Conservation (phyloP, 2,113 vertebrate species). For the Alethe diademata region DNA sequence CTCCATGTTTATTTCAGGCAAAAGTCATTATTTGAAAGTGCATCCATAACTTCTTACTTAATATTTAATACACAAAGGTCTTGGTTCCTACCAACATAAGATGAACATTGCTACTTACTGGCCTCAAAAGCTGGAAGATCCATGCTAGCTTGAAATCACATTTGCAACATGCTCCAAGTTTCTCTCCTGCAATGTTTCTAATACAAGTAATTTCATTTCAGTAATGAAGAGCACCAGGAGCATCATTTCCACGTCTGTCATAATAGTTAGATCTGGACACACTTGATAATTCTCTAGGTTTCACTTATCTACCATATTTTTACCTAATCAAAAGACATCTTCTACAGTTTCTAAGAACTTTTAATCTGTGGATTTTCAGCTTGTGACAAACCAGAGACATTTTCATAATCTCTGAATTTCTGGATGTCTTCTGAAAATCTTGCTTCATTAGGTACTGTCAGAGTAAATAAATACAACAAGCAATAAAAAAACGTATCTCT, state of each 20-base stretch:
- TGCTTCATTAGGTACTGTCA: background rate
- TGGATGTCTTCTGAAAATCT: background rate
- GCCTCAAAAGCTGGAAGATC: background rate
- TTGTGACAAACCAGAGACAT: background rate
- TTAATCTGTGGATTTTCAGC: background rate
- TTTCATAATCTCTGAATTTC: background rate
- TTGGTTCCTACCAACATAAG: background rate
- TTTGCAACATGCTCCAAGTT: background rate
- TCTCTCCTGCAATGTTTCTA: background rate
- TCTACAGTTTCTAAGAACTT: background rate
- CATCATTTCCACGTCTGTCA: background rate
- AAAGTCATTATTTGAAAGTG: background rate
- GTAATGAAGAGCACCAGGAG: background rate
- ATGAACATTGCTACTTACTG: background rate
- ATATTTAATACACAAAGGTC: background rate
- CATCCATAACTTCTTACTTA: background rate
- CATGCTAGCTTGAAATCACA: background rate
- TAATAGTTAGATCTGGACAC: background rate
- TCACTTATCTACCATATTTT: background rate
- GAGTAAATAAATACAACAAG: background rate
- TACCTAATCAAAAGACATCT: background rate
- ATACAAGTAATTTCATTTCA: background rate
- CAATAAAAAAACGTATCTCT: background rate
- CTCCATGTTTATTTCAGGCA: background rate
- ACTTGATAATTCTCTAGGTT: background rate